Evolutionary conservation across 1,140 invertebrate species (phyloP), one percentile per base, ranked within the genome.

Genomic region (Stenopsyche tienmushanensis): DNA sequence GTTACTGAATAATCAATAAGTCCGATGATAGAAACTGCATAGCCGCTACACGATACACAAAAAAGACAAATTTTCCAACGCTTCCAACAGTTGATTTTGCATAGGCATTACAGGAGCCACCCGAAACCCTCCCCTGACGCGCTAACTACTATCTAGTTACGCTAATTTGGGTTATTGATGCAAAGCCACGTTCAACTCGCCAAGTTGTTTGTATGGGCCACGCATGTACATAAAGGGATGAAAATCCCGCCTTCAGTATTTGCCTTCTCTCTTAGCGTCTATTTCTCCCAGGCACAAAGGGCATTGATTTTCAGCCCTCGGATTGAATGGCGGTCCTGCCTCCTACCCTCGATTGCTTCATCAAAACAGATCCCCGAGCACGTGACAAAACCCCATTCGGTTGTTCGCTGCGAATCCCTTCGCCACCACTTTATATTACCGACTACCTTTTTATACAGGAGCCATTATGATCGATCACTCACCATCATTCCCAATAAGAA

Each of bases 351-450:
- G 42, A 57, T 57, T 57, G 54, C 54, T 57, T 57, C 54, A 57
- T 57, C 54, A 57, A 57, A 57, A 57, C 39, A 57, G 54, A 57
- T 57, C 54, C 39, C 54, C 23, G 15, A 57, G 54, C 54, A 57
- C 54, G 54, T 57, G 54, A 57, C 54, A 57, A 57, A 57, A 57
- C 34, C 54, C 54, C 54, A 34, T 54, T 54, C 25, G 1, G 15
- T 54, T 17, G 52, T 54, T 5, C 18, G 18, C 23, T 29, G 10
- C 25, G 52, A n/a, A 39, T 55, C 54, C 34, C 34, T 57, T 57
- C 29, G 34, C 29, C 5, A 45, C 44, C 17, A 45, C 17, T 5
- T 15, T 9, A 10, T 45, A 10, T 18, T 15, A 18, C 17, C 44
- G 8, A 5, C 29, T 34, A 34, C 5, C 29, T 13, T 7, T 34